These are phyloP conservation scores for Icerya purchasi DNA, from an alignment of 2,888 invertebrate genomes.

Conservation along the genomic window DNA sequence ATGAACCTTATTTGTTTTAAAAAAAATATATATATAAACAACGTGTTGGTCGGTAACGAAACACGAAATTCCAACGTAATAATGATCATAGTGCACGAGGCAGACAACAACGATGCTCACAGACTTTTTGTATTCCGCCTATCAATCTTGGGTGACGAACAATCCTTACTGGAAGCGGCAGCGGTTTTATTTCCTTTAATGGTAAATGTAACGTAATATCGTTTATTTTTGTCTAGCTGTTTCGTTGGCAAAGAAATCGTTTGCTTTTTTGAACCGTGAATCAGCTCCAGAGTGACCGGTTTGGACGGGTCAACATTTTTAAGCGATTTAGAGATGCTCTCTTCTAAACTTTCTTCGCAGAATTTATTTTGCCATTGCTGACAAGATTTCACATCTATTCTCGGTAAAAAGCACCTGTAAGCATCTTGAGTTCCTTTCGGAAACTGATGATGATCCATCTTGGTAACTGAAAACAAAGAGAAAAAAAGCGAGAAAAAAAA, in stretches of 20 bases:
- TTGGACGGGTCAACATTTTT: conserved; percentile 23
- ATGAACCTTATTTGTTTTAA: too few relatives aligned
- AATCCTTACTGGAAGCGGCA: neutral
- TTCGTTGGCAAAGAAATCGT: conserved; percentile 72
- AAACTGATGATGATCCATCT: conserved; percentile 58
- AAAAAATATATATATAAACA: too few relatives aligned
- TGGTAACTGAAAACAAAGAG: conserved; percentile 38
- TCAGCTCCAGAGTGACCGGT: conserved; percentile 42
- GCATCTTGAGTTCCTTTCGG: conserved; percentile 42
- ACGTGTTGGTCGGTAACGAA: too few relatives aligned
- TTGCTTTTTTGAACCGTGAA: conserved; percentile 63
- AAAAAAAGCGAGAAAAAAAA: neutral
- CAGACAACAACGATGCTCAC: too few relatives aligned
- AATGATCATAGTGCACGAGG: too few relatives aligned
- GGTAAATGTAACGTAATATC: conserved; percentile 81
- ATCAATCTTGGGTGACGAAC: neutral
- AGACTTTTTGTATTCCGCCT: too few relatives aligned
- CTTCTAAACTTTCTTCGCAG: conserved; percentile 12
- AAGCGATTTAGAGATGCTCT: conserved; percentile 14
- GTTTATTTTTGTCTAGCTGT: conserved; percentile 64
- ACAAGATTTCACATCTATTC: conserved; percentile 34
- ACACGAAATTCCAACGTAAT: too few relatives aligned
- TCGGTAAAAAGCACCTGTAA: conserved; percentile 39
- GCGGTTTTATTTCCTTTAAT: conserved; percentile 38
- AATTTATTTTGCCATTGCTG: too few relatives aligned